Conservation (phyloP, 2,113 vertebrate species). For the Corvus cornix region DNA sequence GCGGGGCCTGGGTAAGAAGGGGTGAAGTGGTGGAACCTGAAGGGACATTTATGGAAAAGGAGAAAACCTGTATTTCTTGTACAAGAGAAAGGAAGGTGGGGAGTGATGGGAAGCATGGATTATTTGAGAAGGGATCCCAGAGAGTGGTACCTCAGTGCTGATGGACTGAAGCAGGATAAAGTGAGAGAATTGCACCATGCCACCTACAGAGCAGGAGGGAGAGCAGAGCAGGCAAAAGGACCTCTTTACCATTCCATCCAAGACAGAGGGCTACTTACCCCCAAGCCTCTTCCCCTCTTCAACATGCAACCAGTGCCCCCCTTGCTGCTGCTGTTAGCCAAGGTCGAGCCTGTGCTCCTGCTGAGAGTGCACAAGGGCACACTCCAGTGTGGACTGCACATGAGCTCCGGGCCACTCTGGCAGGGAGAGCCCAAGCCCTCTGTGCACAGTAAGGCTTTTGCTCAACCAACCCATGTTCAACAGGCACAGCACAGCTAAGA, state of each 20-base stretch:
- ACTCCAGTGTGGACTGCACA: accelerated
- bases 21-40: not conserved
- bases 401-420: not conserved
- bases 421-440: not conserved
- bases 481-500: not conserved
- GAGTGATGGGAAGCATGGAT: not conserved
- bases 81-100: not conserved
- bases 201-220: not conserved
- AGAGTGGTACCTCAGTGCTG: accelerated
- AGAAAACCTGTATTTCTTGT: not conserved
- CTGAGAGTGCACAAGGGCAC: not conserved
- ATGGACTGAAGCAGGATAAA: not conserved
- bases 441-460: accelerated
- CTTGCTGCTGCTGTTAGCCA: not conserved
- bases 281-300: not conserved
- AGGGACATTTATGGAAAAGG: not conserved
- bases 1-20: not conserved
- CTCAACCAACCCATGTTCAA: not conserved
- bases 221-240: not conserved
- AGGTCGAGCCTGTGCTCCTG: not conserved
- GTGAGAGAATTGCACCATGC: not conserved
- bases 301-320: accelerated
- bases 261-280: not conserved
- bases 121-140: not conserved
- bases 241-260: not conserved